Conservation (phyloP, 2,113 vertebrate genomes). For the Shinisaurus crocodilurus region DNA sequence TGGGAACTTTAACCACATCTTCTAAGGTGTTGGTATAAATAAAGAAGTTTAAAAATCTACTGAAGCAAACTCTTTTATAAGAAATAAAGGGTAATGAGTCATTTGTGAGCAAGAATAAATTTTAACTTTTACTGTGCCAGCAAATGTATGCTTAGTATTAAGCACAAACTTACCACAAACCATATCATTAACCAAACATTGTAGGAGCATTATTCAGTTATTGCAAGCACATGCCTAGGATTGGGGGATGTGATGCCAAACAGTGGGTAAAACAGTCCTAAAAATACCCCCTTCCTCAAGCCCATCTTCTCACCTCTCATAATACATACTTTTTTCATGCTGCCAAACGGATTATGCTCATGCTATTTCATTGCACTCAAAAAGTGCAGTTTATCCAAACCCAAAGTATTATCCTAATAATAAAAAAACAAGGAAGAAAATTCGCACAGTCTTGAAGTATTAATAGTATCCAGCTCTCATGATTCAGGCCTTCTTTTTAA, state of each 20-base stretch:
- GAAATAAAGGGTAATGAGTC: constrained; percentile 43
- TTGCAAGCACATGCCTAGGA: background rate
- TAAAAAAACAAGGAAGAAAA: background rate
- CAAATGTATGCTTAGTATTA: background rate
- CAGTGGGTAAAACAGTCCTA: background rate
- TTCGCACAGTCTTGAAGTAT: background rate
- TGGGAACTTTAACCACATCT: constrained; percentile 63
- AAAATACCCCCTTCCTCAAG: background rate
- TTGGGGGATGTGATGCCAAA: background rate
- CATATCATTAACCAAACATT: background rate
- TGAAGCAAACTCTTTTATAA: constrained; percentile 18
- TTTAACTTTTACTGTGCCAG: background rate
- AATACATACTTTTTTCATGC: background rate
- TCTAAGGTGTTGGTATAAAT: constrained; percentile 43
- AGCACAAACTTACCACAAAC: background rate
- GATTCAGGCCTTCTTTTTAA: background rate
- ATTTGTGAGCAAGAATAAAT: constrained; percentile 8
- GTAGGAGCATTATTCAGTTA: background rate
- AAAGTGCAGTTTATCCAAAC: constrained; percentile 12
- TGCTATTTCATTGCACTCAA: constrained; percentile 15
- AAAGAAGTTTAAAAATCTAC: constrained; percentile 52
- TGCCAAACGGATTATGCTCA: constrained; percentile 23
- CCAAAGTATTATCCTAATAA: background rate
- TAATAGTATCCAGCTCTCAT: background rate
- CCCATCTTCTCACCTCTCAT: background rate